phyloP scores from a whole-genome alignment of 1,140 invertebrate genomes.

The Hetaerina americana region DNA sequence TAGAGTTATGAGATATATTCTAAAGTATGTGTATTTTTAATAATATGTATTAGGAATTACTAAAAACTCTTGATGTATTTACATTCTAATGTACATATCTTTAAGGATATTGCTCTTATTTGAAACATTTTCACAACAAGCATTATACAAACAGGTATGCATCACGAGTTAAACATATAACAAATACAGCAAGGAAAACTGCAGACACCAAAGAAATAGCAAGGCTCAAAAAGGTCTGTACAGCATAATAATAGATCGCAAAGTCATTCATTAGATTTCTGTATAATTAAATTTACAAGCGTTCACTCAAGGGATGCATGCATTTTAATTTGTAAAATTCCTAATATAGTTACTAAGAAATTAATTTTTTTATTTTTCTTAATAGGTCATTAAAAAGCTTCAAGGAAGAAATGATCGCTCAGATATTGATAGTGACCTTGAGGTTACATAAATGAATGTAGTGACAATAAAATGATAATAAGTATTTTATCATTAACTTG shows the following conservation, averaged over 20 bases:
- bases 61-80: too few species aligned
- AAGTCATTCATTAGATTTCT: neutral
- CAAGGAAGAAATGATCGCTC: neutral
- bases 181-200: slow-evolving; percentile 34
- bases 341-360: neutral
- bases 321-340: neutral
- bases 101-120: too few species aligned
- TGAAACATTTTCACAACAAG: too few species aligned
- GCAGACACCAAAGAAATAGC: slow-evolving; percentile 37
- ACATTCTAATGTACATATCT: too few species aligned
- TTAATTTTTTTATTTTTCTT: slow-evolving; percentile 6
- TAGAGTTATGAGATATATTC: slow-evolving; percentile 4
- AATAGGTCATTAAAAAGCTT: neutral
- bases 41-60: too few species aligned
- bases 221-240: slow-evolving; percentile 26
- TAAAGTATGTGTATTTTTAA: slow-evolving; percentile 9
- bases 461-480: too few species aligned
- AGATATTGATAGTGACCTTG: neutral
- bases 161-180: slow-evolving; percentile 36
- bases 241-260: neutral
- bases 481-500: too few species aligned
- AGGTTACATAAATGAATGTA: neutral
- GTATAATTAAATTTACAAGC: neutral
- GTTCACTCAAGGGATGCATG: neutral
- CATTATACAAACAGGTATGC: too few species aligned